A percentile compares a stretch with the other conserved stretches of the same genome.
Conservation (phyloP, 2,888 invertebrate genomes). For the Nysson spinosus region DNA sequence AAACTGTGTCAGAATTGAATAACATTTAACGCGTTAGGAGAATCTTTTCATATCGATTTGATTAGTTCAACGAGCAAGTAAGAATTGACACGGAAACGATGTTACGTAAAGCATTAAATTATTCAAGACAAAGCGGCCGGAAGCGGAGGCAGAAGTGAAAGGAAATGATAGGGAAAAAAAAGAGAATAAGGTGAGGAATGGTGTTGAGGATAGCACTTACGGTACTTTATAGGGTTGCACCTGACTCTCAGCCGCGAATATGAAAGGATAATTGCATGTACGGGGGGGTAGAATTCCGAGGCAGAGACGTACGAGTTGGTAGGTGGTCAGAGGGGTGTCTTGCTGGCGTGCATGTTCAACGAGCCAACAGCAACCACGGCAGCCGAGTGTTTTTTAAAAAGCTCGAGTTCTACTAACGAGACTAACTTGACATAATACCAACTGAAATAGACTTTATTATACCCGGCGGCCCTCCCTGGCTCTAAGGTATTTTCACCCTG, state of each 20-base stretch:
- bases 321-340: constrained; percentile 48
- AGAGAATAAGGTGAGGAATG: constrained; percentile 28
- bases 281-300: constrained; percentile 36
- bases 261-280: constrained; percentile 61
- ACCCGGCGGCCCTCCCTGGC: constrained; percentile 54
- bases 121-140: neutral
- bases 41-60: no score
- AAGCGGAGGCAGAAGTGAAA: neutral
- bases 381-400: constrained; percentile 67
- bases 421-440: constrained; percentile 77
- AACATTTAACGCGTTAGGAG: no score
- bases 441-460: constrained; percentile 75
- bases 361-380: constrained; percentile 72
- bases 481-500: constrained; percentile 16
- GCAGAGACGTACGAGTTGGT: constrained; percentile 25
- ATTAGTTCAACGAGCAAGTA: no score
- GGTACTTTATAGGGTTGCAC: constrained; percentile 39
- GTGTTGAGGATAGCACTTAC: constrained; percentile 41
- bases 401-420: constrained; percentile 74
- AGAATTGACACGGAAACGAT: no score
- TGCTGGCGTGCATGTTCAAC: constrained; percentile 74
- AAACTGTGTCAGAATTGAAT: no score
- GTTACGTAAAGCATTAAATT: no score
- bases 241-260: constrained; percentile 49
- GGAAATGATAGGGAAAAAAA: constrained; percentile 16